Conservation (phyloP, 2,113 vertebrate genomes). For the Melanocharis versteri region DNA sequence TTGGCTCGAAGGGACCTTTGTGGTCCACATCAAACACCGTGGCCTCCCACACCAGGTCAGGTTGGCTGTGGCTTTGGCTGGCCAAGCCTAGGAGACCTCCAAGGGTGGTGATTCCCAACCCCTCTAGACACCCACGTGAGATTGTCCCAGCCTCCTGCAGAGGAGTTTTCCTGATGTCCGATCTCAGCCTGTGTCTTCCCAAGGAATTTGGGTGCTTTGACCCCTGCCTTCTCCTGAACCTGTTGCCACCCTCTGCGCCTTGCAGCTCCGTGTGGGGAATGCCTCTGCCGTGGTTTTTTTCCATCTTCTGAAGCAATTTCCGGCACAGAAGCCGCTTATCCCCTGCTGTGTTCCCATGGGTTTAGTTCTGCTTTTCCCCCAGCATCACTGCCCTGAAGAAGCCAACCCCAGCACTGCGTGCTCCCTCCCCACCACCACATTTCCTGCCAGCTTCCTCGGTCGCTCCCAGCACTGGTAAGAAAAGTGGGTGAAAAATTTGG, state of each 20-base stretch:
- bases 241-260: rapidly evolving
- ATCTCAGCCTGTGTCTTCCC: neutral
- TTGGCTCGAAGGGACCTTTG: neutral
- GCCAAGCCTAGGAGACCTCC: neutral
- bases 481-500: neutral
- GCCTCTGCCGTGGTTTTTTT: neutral
- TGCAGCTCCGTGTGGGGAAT: rapidly evolving
- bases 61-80: neutral
- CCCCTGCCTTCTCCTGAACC: neutral
- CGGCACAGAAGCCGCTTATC: rapidly evolving
- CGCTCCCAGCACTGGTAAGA: neutral
- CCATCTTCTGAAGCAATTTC: neutral
- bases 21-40: neutral
- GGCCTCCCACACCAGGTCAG: rapidly evolving
- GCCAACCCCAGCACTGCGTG: neutral
- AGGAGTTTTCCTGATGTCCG: neutral
- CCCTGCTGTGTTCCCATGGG: neutral
- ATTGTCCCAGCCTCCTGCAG: neutral
- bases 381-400: rapidly evolving
- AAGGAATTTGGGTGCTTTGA: neutral
- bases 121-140: rapidly evolving
- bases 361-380: neutral
- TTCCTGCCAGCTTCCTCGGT: neutral
- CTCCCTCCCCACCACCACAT: rapidly evolving
- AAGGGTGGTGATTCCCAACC: neutral